Base-by-base conservation (phyloP, 2,797 vertebrate species). In the Gymnopithys bicolor region DNA sequence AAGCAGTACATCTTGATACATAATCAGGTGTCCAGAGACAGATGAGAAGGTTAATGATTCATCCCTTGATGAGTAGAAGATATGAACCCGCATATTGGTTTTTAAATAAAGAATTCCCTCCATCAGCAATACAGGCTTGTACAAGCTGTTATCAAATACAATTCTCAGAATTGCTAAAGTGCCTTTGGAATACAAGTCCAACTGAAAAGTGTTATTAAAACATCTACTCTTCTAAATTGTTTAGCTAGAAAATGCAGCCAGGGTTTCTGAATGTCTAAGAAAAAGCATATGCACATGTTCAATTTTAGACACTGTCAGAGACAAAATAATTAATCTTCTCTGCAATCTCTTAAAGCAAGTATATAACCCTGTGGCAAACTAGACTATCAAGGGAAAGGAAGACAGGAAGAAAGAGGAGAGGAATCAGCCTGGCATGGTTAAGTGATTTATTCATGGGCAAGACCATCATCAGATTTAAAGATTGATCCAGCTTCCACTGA, bases 161-260 rank as follows among this genome's bases (percentile, higher is more conserved):
- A 43, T 58, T 79, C 74, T 78, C 49, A 78, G 48, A 90, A 88
- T 23, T 84, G 30, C n/a, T 56, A 7, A 84, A 80, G 12, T 43
- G 25, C 60, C 71, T 92, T 71, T 68, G 62, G 46, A 94, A 87
- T 58, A 62, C 28, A 62, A 85, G 68, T 68, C 58, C 60, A 87
- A 62, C 53, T 62, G 63, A 74, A 81, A 92, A 86, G 18, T 55
- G 53, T 60, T 82, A 74, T 53, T 85, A 74, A 83, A 94, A 93
- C 11, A 63, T 10, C 1, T 43, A 45, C 27, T 75, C 6, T 60
- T 33, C 23, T 87, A 75, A 78, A 89, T 19, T 68, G 43, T 87
- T 83, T 87, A 77, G 82, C 41, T 79, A 87, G 37, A 91, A 94
- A 94, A 89, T 19, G 37, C 49, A 71, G 91, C 27, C 71, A 64